Base-by-base conservation (phyloP, 1,140 invertebrate species). In the Dreissena polymorpha region DNA sequence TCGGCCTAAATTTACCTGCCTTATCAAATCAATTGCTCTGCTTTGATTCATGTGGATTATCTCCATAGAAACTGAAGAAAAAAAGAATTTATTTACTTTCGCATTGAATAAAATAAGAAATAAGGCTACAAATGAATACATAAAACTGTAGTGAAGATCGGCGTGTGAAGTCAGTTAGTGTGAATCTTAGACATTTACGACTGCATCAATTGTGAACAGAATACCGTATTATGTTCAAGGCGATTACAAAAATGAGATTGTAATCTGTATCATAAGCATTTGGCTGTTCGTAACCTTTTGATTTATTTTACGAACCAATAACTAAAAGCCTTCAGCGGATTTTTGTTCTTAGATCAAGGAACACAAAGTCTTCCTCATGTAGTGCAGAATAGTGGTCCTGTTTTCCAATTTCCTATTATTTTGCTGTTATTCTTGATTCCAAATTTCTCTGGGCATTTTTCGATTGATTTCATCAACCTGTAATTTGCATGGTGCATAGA, bases 261-360 rank as follows among this genome's bases (percentile, higher is more conserved):
- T 80, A 64, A 80, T 80, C 68, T 64, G 67, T 71, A 80, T 63
- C 78, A 80, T 57, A 82, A 74, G 71, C 23, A 72, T 67, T 3
- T 53, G 67, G 39, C 79, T 64, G 71, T 72, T 73, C 73, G 55
- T 67, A 53, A 68, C 49, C 12, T 49, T 74, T 73, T 73, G 70
- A 82, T 74, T 81, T 82, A 82, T 68, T 53, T n/a, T 25, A 55
- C 23, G 71, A 82, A 73, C 14, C n/a, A 74, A 71, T 63, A 68
- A 60, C 74, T 68, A 74, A 63, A 74, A 71, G 49, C 57, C 78
- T 74, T 0, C 10, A 64, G 65, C 63, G 79, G 74, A 82, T 74
- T 82, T 82, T 82, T 82, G 73, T 80, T 80, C 72, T 27, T 65
- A 60, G 78, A 51, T 49, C 50, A 64, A 64, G 67, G 51, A 64